A percentile compares a stretch with the other conserved stretches of the same genome.
Evolutionary conservation across 2,113 vertebrate species (phyloP).

Genomic region (Gopherus flavomarginatus): DNA sequence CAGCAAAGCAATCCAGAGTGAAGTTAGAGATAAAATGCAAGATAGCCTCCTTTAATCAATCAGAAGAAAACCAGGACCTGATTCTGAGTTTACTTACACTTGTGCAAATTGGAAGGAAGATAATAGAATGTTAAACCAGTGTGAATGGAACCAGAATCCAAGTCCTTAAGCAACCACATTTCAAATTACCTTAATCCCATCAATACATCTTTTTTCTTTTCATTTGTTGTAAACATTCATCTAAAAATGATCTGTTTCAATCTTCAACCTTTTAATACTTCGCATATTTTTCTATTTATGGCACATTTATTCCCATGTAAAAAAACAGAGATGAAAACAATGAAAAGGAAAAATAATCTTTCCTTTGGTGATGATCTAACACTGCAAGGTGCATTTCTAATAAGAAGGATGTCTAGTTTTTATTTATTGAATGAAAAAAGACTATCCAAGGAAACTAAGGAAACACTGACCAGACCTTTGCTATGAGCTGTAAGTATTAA

Average conservation of each 20-base stretch:
- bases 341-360: neutral
- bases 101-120: slow-evolving; percentile 35
- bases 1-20: slow-evolving; percentile 1
- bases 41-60: slow-evolving; percentile 29
- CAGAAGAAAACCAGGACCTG: slow-evolving; percentile 19
- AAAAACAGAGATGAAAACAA: neutral
- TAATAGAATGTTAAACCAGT: neutral
- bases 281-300: neutral
- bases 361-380: neutral
- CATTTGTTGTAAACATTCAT: neutral
- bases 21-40: neutral
- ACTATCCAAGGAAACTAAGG: neutral
- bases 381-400: neutral
- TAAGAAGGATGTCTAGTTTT: neutral
- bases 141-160: slow-evolving; percentile 20
- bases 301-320: neutral
- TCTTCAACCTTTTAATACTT: neutral
- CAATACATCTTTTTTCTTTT: neutral
- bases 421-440: neutral
- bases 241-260: neutral
- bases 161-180: neutral
- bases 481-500: neutral
- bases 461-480: neutral
- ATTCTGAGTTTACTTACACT: slow-evolving; percentile 11
- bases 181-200: neutral